Percentiles rank a stretch among this genome's conserved stretches.
Evolutionary conservation across 2,797 vertebrate genomes (phyloP).

Genomic region (Nyctalus aviator): DNA sequence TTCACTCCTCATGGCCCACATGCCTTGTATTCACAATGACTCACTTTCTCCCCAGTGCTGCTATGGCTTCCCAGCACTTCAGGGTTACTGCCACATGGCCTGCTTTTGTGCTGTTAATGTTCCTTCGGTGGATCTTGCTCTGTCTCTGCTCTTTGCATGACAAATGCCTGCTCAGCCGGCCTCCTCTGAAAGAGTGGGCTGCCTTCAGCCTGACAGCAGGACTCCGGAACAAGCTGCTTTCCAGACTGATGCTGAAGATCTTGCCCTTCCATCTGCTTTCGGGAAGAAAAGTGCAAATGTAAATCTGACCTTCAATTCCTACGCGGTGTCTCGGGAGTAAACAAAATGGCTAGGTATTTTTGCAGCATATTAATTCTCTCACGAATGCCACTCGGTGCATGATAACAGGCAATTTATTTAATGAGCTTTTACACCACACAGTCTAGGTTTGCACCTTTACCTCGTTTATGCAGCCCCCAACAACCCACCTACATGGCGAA

Average conservation of each 20-base stretch:
- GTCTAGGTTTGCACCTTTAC: not conserved
- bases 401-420: not conserved
- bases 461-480: not conserved
- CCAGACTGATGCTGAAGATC: not conserved
- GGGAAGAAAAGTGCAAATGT: constrained; percentile 52
- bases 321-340: constrained; percentile 14
- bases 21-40: not conserved
- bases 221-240: not conserved
- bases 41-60: constrained; percentile 42
- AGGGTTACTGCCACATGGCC: not conserved
- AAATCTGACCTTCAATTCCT: constrained; percentile 70
- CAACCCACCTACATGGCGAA: not conserved
- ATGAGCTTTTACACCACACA: not conserved
- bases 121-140: constrained; percentile 1
- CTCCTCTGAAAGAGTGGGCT: not conserved
- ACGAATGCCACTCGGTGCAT: not conserved
- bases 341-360: constrained; percentile 52
- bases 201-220: constrained; percentile 43
- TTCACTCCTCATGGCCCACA: not conserved
- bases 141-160: constrained; percentile 30
- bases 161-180: constrained; percentile 61
- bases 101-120: constrained; percentile 5
- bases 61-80: constrained; percentile 22
- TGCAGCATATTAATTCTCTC: not conserved
- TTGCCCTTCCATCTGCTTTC: constrained; percentile 38